Evolutionary conservation across 92 coral and sea anemone genomes (phyloP).

Genomic region (Siderastrea siderea): DNA sequence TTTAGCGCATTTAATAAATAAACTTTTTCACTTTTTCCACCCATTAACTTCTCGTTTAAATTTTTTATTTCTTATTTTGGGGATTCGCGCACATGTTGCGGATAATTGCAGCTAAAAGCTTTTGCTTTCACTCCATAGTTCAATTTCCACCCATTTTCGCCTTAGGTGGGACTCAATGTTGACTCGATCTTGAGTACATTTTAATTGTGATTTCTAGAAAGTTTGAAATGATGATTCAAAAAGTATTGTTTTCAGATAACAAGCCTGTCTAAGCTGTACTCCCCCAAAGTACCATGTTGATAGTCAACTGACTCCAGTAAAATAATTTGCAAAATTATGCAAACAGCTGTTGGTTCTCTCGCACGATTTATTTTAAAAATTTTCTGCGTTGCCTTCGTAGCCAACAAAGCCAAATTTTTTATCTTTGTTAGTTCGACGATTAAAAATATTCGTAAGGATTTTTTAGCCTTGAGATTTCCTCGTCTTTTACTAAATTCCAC

Average conservation of each 20-base stretch:
- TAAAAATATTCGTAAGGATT: background rate
- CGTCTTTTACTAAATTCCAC: background rate
- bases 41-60: constrained; percentile 27
- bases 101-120: constrained; percentile 46
- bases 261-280: constrained; percentile 37
- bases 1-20: constrained; percentile 19
- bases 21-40: constrained; percentile 10
- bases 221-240: constrained; percentile 43
- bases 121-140: constrained; percentile 36
- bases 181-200: constrained; percentile 30
- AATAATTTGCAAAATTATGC: constrained; percentile 76
- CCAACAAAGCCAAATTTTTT: background rate
- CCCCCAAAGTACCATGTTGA: constrained; percentile 45
- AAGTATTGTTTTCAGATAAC: constrained; percentile 55
- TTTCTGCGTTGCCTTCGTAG: background rate
- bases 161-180: constrained; percentile 36
- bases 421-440: background rate
- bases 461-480: background rate
- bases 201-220: constrained; percentile 40
- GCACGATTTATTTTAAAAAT: constrained; percentile 54
- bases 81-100: background rate
- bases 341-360: constrained; percentile 57
- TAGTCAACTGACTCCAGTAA: constrained; percentile 43
- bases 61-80: constrained; percentile 27
- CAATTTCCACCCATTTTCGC: constrained; percentile 49